Conservation (phyloP, 2,113 vertebrate genomes). For the Paramisgurnus dabryanus region DNA sequence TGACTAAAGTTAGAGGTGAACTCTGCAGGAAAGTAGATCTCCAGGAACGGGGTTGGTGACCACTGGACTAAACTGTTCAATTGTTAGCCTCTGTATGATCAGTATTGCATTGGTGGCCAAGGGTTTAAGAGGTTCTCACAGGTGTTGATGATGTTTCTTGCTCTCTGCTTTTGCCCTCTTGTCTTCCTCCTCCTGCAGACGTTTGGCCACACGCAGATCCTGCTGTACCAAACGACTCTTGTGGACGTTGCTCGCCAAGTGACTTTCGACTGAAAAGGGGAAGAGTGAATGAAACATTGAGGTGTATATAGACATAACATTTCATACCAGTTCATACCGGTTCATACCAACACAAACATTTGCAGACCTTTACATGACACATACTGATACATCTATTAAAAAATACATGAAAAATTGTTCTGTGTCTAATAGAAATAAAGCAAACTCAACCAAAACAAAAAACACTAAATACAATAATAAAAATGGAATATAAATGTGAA, state of each 20-base stretch:
- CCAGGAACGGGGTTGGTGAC: too few relatives aligned
- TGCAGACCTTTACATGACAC: too few relatives aligned
- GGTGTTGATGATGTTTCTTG: conserved; percentile 78
- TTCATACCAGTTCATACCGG: too few relatives aligned
- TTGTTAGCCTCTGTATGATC: not conserved
- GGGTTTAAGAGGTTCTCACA: conserved; percentile 75
- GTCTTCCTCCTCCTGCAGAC: conserved; percentile 93
- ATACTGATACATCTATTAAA: too few relatives aligned
- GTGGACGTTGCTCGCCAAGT: conserved; percentile 93
- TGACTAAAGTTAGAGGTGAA: too few relatives aligned
- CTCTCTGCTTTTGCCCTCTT: conserved; percentile 80
- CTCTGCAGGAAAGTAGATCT: too few relatives aligned
- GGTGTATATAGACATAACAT: not conserved
- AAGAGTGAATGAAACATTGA: not conserved
- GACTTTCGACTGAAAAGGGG: conserved; percentile 88
- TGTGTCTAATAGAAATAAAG: too few relatives aligned
- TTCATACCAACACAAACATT: too few relatives aligned
- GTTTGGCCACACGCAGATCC: conserved; percentile 92
- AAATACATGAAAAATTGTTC: too few relatives aligned
- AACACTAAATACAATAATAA: too few relatives aligned
- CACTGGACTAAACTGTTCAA: not conserved
- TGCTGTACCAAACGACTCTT: conserved; percentile 91
- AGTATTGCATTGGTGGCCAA: not conserved
- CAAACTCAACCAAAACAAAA: too few relatives aligned
- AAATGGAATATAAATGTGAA: too few relatives aligned